Conservation (phyloP, 2,888 invertebrate genomes). For the Drosophila silvestris region DNA sequence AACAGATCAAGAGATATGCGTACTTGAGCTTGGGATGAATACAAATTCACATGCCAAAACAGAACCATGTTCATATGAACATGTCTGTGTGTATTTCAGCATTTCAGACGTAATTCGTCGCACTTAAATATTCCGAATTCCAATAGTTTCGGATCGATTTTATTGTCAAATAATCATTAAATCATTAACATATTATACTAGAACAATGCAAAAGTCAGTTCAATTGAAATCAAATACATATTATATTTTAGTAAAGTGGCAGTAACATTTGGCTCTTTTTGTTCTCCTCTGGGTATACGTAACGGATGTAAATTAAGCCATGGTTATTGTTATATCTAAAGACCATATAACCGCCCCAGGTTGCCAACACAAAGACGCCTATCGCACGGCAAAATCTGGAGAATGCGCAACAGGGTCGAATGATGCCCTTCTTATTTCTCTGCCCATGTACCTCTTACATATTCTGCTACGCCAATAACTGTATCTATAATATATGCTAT, state of each 20-base stretch:
- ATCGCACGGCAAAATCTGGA: slow-evolving; percentile 81
- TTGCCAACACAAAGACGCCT: slow-evolving; percentile 82
- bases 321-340: slow-evolving; percentile 72
- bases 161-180: neutral
- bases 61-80: neutral
- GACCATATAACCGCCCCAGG: slow-evolving; percentile 83
- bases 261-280: neutral
- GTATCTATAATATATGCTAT: slow-evolving; percentile 3
- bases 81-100: neutral
- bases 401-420: slow-evolving; percentile 76
- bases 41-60: slow-evolving; percentile 15
- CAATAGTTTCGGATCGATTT: slow-evolving; percentile 41
- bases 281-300: slow-evolving; percentile 12
- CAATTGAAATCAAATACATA: neutral
- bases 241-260: neutral
- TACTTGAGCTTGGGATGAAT: slow-evolving; percentile 26
- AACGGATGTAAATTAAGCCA: slow-evolving; percentile 76
- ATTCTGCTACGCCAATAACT: neutral
- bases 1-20: slow-evolving; percentile 43
- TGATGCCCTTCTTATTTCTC: slow-evolving; percentile 65
- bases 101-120: neutral
- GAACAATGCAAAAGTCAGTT: neutral
- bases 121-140: slow-evolving; percentile 39
- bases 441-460: slow-evolving; percentile 43
- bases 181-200: neutral